These are phyloP conservation scores for Otolemur crassicaudatus DNA, from an alignment of 2,797 vertebrate genomes.

Conservation along the genomic window DNA sequence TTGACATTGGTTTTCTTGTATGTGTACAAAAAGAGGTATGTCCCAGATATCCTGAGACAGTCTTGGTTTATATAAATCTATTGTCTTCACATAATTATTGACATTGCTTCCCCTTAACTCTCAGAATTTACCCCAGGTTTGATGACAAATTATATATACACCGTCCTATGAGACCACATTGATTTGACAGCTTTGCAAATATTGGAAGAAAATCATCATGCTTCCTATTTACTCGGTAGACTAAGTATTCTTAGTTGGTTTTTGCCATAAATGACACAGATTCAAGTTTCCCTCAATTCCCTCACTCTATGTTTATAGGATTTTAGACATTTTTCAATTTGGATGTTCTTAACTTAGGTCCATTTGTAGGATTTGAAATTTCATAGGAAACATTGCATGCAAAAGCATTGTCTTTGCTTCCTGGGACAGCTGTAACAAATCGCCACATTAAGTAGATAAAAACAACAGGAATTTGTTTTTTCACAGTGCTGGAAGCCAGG, in stretches of 20 bases:
- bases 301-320: neutral
- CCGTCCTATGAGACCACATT: neutral
- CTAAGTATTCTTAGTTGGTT: neutral
- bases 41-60: neutral
- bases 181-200: neutral
- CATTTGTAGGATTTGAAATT: neutral
- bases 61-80: neutral
- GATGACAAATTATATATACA: neutral
- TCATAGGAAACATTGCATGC: neutral
- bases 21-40: neutral
- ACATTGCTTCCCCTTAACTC: neutral
- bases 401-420: neutral
- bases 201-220: neutral
- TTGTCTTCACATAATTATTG: neutral
- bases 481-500: neutral
- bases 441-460: neutral
- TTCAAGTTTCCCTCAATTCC: neutral
- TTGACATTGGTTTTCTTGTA: neutral
- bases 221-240: neutral
- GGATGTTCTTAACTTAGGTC: neutral
- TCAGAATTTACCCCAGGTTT: neutral
- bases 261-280: neutral
- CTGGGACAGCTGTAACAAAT: neutral
- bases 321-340: neutral
- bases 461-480: neutral